Percentiles rank a stretch among this genome's conserved stretches.
phyloP scores from a whole-genome alignment of 2,113 vertebrate species.

The Candoia aspera region DNA sequence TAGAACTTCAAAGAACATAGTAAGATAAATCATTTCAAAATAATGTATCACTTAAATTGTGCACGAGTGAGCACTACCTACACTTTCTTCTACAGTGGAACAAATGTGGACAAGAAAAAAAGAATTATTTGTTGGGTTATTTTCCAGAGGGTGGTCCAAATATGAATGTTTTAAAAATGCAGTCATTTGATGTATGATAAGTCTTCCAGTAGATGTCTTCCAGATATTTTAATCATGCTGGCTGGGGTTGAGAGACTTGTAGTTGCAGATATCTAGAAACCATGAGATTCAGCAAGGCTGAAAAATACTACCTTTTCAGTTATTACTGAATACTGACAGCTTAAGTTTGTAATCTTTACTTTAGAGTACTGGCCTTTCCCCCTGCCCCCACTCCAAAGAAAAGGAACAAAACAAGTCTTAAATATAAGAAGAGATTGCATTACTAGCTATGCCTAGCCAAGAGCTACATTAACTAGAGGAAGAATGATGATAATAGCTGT shows the following conservation, averaged over 20 bases:
- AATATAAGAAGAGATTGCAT: constrained; percentile 46
- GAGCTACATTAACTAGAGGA: background rate
- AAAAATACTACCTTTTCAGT: constrained; percentile 29
- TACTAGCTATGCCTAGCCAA: constrained; percentile 17
- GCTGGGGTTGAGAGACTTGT: background rate
- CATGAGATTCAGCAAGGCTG: background rate
- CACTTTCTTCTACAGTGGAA: background rate
- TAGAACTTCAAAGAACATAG: background rate
- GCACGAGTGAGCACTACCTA: background rate
- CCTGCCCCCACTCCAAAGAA: constrained; percentile 14
- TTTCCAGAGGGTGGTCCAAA: background rate
- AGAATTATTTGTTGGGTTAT: background rate
- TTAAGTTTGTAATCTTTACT: constrained; percentile 20
- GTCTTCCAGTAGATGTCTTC: background rate
- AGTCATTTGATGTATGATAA: background rate
- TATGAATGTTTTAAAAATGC: background rate
- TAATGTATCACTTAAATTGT: background rate
- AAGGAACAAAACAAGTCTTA: constrained; percentile 12
- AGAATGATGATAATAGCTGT: background rate
- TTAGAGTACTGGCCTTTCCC: background rate
- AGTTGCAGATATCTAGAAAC: background rate
- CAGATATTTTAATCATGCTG: background rate
- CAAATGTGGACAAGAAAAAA: background rate
- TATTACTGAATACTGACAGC: background rate
- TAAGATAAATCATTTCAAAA: background rate